Percentiles rank a stretch among this genome's conserved stretches.
Evolutionary conservation across 1,140 invertebrate species (phyloP).

Genomic region (Gonioctena quinquepunctata): DNA sequence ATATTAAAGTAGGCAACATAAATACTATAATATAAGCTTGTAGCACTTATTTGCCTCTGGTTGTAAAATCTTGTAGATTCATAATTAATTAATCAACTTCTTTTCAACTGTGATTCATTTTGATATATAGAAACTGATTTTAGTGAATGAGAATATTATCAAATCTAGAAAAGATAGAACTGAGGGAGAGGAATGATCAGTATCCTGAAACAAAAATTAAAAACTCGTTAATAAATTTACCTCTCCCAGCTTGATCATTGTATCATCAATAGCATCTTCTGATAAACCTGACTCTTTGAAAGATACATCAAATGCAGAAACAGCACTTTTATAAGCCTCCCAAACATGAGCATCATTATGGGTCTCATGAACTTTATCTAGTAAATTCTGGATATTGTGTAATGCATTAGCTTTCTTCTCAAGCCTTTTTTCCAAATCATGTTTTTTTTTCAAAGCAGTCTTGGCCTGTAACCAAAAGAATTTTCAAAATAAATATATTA

Average conservation of each 20-base stretch:
- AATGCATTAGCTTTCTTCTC: constrained; percentile 52
- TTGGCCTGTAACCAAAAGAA: constrained; percentile 48
- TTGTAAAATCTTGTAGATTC: no score
- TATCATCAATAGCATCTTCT: constrained; percentile 55
- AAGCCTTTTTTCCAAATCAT: constrained; percentile 54
- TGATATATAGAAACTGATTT: no score
- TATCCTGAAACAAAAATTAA: no score
- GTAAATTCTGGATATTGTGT: constrained; percentile 55
- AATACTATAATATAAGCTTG: no score
- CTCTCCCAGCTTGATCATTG: constrained; percentile 55
- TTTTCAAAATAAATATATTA: not conserved
- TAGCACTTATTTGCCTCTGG: no score
- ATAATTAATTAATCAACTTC: no score
- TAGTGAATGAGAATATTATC: no score
- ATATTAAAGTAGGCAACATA: no score
- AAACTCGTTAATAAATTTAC: no score
- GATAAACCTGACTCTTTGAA: constrained; percentile 52
- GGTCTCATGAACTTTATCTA: constrained; percentile 52
- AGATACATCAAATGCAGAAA: constrained; percentile 51
- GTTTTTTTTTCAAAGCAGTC: constrained; percentile 54
- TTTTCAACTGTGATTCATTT: no score
- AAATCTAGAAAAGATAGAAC: no score
- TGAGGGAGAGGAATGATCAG: no score
- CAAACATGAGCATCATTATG: constrained; percentile 51
- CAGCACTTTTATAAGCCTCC: constrained; percentile 55